Conservation (phyloP, 2,113 vertebrate species). For the Microcebus ravelobensis region DNA sequence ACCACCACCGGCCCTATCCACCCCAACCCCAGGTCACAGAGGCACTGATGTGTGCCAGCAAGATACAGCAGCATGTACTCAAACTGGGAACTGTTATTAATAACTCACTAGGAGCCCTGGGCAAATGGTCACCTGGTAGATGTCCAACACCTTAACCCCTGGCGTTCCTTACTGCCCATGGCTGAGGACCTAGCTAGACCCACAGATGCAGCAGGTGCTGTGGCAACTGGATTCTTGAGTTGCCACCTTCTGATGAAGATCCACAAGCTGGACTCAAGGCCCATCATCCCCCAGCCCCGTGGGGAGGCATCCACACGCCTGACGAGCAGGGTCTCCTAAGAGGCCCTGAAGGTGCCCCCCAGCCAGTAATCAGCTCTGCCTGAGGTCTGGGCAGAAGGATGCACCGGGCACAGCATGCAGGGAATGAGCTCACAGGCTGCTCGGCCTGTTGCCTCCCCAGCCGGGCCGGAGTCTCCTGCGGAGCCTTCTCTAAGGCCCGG, state of each 20-base stretch:
- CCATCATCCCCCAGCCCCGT: fast-evolving
- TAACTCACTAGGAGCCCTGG: not conserved
- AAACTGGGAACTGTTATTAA: not conserved
- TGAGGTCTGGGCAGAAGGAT: not conserved
- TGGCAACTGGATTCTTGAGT: not conserved
- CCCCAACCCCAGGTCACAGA: not conserved
- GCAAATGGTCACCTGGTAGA: not conserved
- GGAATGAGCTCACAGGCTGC: not conserved
- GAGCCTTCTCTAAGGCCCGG: fast-evolving
- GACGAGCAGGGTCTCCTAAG: not conserved
- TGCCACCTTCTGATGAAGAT: not conserved
- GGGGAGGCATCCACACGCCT: not conserved
- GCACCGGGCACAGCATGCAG: not conserved
- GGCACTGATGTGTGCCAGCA: not conserved
- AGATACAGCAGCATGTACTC: not conserved
- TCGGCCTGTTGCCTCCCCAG: not conserved
- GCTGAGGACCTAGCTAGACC: not conserved
- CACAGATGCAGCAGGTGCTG: not conserved
- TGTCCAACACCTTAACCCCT: not conserved
- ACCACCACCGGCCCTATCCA: not conserved
- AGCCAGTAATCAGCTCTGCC: not conserved
- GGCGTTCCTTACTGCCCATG: not conserved
- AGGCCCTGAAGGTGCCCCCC: not conserved
- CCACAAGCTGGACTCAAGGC: not conserved
- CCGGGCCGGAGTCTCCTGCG: not conserved